Conservation (phyloP, 2,888 invertebrate species). For the Agonopterix arenella region DNA sequence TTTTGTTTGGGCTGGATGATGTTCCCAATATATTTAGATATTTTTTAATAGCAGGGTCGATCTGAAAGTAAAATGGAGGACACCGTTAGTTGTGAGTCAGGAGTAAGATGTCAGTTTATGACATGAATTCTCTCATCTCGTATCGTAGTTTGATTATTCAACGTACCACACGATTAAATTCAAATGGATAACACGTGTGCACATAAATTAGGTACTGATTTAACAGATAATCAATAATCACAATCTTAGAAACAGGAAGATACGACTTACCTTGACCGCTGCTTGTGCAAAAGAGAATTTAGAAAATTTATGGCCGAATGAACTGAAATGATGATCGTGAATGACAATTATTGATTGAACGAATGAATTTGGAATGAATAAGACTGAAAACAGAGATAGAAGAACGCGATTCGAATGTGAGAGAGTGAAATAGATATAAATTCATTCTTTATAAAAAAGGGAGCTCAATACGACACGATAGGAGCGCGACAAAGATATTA, state of each 20-base stretch:
- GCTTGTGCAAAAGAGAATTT: slow-evolving; percentile 41
- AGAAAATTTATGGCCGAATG: background rate
- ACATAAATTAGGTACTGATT: background rate
- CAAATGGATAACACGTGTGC: too few species aligned
- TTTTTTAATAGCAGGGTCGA: slow-evolving; percentile 52
- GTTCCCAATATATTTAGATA: slow-evolving; percentile 35
- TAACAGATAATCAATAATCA: background rate
- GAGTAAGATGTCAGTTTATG: too few species aligned
- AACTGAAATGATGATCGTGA: background rate
- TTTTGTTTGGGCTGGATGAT: slow-evolving; percentile 33
- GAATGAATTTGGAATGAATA: slow-evolving; percentile 1
- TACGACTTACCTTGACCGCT: slow-evolving; percentile 68
- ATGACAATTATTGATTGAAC: slow-evolving; percentile 6
- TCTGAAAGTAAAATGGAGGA: slow-evolving; percentile 43
- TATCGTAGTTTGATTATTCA: too few species aligned
- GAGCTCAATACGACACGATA: too few species aligned
- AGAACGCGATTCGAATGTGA: too few species aligned
- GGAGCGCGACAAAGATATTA: too few species aligned
- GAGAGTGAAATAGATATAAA: too few species aligned
- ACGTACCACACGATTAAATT: too few species aligned
- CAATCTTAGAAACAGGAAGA: slow-evolving; percentile 6
- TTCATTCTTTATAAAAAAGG: too few species aligned
- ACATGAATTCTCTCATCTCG: too few species aligned
- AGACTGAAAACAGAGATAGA: too few species aligned
- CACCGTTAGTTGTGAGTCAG: background rate